A percentile compares a stretch with the other conserved stretches of the same genome.
Conservation (phyloP, 2,888 invertebrate species). For the Dasypogon diadema region DNA sequence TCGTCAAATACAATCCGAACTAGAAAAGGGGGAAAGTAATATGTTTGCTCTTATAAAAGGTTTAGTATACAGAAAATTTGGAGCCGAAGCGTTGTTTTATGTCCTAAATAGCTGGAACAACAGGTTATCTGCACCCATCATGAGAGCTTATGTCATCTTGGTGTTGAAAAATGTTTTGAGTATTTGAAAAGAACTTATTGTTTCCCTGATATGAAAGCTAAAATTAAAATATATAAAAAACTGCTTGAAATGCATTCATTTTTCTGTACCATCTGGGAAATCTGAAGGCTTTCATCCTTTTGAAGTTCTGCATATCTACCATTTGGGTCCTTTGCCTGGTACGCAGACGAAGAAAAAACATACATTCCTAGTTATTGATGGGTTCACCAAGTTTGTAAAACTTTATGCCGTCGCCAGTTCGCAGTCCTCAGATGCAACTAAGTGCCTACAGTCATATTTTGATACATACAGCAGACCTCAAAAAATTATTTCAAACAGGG, state of each 20-base stretch:
- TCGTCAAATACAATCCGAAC: background rate
- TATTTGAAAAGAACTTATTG: conserved; percentile 58
- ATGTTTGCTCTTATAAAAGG: too few relatives aligned
- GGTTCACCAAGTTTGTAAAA: conserved; percentile 9
- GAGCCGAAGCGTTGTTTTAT: too few relatives aligned
- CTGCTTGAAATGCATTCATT: conserved; percentile 51
- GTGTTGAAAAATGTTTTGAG: conserved; percentile 59
- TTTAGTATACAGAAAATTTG: too few relatives aligned
- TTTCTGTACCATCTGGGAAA: conserved; percentile 51
- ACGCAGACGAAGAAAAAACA: conserved; percentile 5
- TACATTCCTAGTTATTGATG: conserved; percentile 2
- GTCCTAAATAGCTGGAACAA: too few relatives aligned
- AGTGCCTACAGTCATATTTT: background rate
- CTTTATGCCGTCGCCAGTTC: conserved; percentile 4
- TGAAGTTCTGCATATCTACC: background rate
- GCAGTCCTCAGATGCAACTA: background rate
- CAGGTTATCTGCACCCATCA: conserved; percentile 58
- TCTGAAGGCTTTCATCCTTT: conserved; percentile 59
- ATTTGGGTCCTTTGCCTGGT: background rate
- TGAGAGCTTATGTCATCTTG: conserved; percentile 54
- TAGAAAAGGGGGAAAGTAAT: too few relatives aligned
- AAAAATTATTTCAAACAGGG: conserved; percentile 7
- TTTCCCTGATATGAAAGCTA: conserved; percentile 60
- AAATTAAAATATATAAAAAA: conserved; percentile 37
- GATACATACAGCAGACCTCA: background rate